Conservation (phyloP, 53 echinoderm and acorn worm genomes). For the Arbacia lixula region DNA sequence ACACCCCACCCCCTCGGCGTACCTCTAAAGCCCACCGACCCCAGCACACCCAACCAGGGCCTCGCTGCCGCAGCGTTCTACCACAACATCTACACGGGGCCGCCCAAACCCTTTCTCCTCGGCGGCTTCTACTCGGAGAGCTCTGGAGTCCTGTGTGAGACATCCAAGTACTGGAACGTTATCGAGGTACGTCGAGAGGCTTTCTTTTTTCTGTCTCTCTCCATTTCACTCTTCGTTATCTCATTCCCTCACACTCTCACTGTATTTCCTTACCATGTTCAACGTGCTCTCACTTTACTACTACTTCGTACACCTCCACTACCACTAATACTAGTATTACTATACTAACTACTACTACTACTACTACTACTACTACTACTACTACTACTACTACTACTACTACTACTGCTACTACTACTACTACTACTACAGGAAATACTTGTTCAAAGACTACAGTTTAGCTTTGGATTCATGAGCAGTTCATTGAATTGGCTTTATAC, state of each 20-base stretch:
- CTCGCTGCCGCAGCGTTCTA: constrained; percentile 63
- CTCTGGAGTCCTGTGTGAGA: constrained; percentile 57
- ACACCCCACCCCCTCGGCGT: too few relatives aligned
- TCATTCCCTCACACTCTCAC: too few relatives aligned
- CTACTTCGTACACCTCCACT: not conserved
- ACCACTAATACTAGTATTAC: not conserved
- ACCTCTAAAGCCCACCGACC: constrained; percentile 54
- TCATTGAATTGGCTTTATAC: too few relatives aligned
- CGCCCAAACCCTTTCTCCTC: constrained; percentile 62
- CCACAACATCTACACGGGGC: constrained; percentile 59
- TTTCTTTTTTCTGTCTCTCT: too few relatives aligned
- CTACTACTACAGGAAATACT: too few relatives aligned
- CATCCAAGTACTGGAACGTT: constrained; percentile 52
- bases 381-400: not conserved
- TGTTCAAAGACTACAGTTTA: too few relatives aligned
- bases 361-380: not conserved
- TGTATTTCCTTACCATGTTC: too few relatives aligned
- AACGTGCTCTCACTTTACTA: too few relatives aligned
- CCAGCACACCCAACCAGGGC: constrained; percentile 40
- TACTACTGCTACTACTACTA: not conserved
- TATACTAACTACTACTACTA: too few relatives aligned
- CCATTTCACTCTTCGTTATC: too few relatives aligned
- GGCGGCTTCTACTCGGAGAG: constrained; percentile 71
- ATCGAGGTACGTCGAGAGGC: too few relatives aligned
- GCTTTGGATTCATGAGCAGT: too few relatives aligned